These are phyloP conservation scores for Acanthurus tractus DNA, from an alignment of 2,797 vertebrate genomes.

Conservation along the genomic window DNA sequence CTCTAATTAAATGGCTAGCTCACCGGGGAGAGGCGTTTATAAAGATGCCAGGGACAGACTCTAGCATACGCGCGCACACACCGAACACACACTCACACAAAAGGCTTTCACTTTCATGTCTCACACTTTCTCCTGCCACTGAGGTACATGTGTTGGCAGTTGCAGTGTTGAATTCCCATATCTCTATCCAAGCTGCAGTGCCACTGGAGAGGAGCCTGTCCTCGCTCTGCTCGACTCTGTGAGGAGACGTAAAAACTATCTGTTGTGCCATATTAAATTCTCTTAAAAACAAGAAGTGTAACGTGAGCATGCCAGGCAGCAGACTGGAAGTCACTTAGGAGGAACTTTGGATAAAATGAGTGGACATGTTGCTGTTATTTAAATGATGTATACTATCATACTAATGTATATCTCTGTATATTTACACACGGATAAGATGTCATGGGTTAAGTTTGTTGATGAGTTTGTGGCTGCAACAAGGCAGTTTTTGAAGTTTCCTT, in stretches of 20 bases:
- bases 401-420: slow-evolving; percentile 10
- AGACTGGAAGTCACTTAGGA: slow-evolving; percentile 52
- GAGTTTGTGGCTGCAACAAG: background rate
- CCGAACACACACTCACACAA: slow-evolving; percentile 37
- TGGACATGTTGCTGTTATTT: slow-evolving; percentile 34
- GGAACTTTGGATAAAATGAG: slow-evolving; percentile 37
- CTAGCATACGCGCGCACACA: slow-evolving; percentile 39
- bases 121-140: slow-evolving; percentile 71
- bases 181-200: slow-evolving; percentile 59
- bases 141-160: slow-evolving; percentile 75
- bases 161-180: slow-evolving; percentile 67
- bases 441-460: slow-evolving; percentile 16
- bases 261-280: slow-evolving; percentile 63
- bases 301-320: slow-evolving; percentile 30
- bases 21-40: slow-evolving; percentile 70
- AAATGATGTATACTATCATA: slow-evolving; percentile 5
- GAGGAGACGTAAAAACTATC: slow-evolving; percentile 37
- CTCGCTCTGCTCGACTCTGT: slow-evolving; percentile 31
- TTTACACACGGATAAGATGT: slow-evolving; percentile 17
- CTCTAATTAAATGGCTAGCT: slow-evolving; percentile 83
- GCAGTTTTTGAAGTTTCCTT: slow-evolving; percentile 5
- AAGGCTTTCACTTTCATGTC: slow-evolving; percentile 74
- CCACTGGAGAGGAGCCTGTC: slow-evolving; percentile 52
- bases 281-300: slow-evolving; percentile 42
- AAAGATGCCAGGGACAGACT: slow-evolving; percentile 74